Evolutionary conservation across 2,888 invertebrate genomes (phyloP).

Genomic region (Aleiodes alternator): DNA sequence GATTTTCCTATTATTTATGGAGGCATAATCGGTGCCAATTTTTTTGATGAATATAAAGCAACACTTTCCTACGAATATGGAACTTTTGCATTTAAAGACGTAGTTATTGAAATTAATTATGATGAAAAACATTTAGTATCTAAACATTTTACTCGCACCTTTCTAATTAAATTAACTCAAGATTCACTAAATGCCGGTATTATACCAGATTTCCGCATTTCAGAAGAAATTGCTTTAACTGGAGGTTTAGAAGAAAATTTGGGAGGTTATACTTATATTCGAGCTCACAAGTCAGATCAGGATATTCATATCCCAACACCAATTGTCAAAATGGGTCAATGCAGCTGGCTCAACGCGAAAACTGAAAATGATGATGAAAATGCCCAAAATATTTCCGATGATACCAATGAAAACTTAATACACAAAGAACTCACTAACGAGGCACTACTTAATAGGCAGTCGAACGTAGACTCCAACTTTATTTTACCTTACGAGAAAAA

Average conservation of each 20-base stretch:
- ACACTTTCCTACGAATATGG: not conserved
- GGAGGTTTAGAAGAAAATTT: not conserved
- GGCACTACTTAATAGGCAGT: too few species aligned
- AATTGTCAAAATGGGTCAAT: constrained; percentile 4
- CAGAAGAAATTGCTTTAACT: not conserved
- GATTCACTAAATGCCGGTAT: not conserved
- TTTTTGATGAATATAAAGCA: constrained; percentile 1
- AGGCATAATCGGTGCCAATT: constrained; percentile 7
- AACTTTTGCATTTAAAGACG: too few species aligned
- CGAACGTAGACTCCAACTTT: too few species aligned
- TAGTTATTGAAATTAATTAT: too few species aligned
- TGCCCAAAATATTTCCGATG: too few species aligned
- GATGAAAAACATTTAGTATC: too few species aligned
- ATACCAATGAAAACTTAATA: too few species aligned
- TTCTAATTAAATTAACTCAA: not conserved
- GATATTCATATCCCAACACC: constrained; percentile 10
- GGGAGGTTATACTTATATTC: not conserved
- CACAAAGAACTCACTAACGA: too few species aligned
- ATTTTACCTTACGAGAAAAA: too few species aligned
- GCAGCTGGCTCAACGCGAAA: not conserved
- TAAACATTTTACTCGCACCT: not conserved
- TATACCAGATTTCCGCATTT: not conserved
- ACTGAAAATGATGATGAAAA: not conserved
- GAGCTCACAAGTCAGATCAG: not conserved
- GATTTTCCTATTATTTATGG: constrained; percentile 4